Percentiles rank a stretch among this genome's conserved stretches.
phyloP scores from a whole-genome alignment of 2,113 vertebrate species.

The Chamaea fasciata region DNA sequence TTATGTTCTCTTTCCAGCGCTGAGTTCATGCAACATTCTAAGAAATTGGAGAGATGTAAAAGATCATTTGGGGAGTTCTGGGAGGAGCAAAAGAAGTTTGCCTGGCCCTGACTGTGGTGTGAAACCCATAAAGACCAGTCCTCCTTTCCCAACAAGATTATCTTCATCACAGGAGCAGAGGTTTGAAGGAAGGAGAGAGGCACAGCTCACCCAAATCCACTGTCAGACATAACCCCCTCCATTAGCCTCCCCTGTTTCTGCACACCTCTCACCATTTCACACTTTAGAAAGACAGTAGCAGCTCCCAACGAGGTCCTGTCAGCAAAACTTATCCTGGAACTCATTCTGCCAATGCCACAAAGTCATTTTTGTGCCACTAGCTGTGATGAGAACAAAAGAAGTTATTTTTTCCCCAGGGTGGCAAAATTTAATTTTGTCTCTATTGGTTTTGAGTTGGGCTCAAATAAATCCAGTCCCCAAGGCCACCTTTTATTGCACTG shows the following conservation, averaged over 20 bases:
- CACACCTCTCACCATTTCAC: not conserved
- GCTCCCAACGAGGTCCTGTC: not conserved
- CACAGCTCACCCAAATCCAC: not conserved
- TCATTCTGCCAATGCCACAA: not conserved
- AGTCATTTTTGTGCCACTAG: not conserved
- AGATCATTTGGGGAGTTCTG: not conserved
- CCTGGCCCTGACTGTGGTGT: not conserved
- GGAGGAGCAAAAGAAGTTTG: not conserved
- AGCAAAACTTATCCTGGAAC: not conserved
- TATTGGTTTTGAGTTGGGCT: constrained; percentile 9
- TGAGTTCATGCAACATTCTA: not conserved
- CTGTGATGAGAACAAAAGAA: not conserved
- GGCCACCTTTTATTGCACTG: constrained; percentile 19
- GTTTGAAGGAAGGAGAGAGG: not conserved
- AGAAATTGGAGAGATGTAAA: not conserved
- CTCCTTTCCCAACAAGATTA: not conserved
- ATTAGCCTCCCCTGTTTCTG: not conserved
- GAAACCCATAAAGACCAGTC: not conserved
- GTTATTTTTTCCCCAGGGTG: not conserved
- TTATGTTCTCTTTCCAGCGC: not conserved
- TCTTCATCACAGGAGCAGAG: not conserved
- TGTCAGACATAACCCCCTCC: not conserved
- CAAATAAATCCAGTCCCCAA: constrained; percentile 35
- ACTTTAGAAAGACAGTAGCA: not conserved
- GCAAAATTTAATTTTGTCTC: constrained; percentile 57